phyloP scores from a whole-genome alignment of 2,113 vertebrate species.

The Naja naja region DNA sequence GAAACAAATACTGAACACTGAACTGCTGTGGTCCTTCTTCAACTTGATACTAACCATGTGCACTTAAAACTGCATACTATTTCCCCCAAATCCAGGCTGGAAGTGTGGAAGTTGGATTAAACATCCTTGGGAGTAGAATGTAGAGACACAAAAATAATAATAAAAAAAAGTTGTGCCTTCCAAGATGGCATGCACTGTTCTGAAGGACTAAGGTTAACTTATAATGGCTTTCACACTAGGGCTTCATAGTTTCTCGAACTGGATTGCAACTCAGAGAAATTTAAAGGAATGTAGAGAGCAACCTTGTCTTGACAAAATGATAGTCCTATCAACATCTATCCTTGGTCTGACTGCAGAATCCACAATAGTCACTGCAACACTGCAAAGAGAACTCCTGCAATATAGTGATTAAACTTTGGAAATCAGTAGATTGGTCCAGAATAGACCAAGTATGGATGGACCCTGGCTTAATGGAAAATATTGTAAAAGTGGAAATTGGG shows the following conservation, averaged over 20 bases:
- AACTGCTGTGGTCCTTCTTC: background rate
- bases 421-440: no score
- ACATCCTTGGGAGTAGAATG: background rate
- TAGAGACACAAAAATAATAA: background rate
- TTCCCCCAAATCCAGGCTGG: background rate
- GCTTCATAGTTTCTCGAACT: background rate
- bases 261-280: background rate
- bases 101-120: background rate
- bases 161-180: background rate
- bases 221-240: background rate
- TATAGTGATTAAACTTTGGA: background rate
- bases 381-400: background rate
- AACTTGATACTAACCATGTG: background rate
- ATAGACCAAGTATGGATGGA: no score
- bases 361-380: background rate
- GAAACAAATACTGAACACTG: background rate
- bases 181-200: background rate
- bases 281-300: background rate
- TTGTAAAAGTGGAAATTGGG: no score
- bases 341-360: background rate
- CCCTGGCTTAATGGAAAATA: no score
- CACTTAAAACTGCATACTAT: background rate
- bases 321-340: background rate
- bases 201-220: background rate
- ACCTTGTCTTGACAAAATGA: background rate